phyloP scores from a whole-genome alignment of 2,888 invertebrate genomes.

The Noctua janthina region DNA sequence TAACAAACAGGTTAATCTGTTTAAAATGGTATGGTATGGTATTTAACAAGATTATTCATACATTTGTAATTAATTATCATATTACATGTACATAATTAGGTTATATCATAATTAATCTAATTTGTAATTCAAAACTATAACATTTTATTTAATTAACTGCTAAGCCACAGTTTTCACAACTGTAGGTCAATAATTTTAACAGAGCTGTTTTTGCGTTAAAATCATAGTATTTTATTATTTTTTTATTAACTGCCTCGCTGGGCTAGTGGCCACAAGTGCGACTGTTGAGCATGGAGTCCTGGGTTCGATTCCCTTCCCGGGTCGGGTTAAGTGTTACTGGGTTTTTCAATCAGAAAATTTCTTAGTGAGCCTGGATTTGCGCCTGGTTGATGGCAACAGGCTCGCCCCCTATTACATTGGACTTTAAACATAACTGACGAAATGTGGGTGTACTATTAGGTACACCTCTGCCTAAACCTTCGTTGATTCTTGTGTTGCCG shows the following conservation, averaged over 20 bases:
- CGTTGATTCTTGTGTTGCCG: too few relatives aligned
- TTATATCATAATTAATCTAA: background rate
- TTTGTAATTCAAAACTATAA: background rate
- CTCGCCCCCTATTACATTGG: too few relatives aligned
- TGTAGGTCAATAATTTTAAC: background rate
- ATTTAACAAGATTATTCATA: slow-evolving; percentile 1
- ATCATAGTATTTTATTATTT: too few relatives aligned
- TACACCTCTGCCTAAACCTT: too few relatives aligned
- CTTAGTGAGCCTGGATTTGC: too few relatives aligned
- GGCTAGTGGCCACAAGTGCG: background rate
- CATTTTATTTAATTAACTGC: background rate
- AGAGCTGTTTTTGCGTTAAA: too few relatives aligned
- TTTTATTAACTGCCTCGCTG: background rate
- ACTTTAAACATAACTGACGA: too few relatives aligned
- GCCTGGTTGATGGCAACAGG: too few relatives aligned
- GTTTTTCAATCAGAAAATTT: too few relatives aligned
- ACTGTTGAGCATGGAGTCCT: background rate
- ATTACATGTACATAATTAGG: background rate
- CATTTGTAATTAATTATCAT: slow-evolving; percentile 1
- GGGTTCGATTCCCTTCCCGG: background rate
- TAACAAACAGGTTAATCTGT: background rate
- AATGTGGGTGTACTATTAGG: too few relatives aligned
- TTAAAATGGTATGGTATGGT: background rate
- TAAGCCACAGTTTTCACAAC: too few relatives aligned
- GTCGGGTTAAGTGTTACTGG: too few relatives aligned